phyloP scores from a whole-genome alignment of 2,113 vertebrate species.

The Nerophis ophidion region DNA sequence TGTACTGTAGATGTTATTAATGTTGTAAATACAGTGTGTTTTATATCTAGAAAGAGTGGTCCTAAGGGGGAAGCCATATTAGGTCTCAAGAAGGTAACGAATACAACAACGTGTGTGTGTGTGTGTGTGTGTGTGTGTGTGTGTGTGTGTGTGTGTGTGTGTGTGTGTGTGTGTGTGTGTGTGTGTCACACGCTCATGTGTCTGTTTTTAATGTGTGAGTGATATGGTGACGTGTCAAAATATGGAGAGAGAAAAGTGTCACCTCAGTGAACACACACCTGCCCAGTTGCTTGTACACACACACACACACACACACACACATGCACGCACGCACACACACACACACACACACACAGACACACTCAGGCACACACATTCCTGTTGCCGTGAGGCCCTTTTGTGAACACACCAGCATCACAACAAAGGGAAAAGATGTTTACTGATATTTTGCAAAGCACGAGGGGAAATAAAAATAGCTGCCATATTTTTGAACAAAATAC shows the following conservation, averaged over 20 bases:
- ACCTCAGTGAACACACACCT: conserved; percentile 54
- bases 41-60: no score
- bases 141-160: no score
- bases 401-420: conserved; percentile 25
- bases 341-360: neutral
- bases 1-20: no score
- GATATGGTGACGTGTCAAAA: conserved; percentile 56
- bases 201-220: conserved; percentile 44
- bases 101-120: no score
- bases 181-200: conserved; percentile 33
- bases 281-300: conserved; percentile 19
- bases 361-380: neutral
- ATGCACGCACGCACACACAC: neutral
- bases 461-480: conserved; percentile 10
- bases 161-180: conserved; percentile 14
- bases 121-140: no score
- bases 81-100: no score
- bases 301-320: neutral
- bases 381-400: conserved; percentile 14
- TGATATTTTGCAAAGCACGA: conserved; percentile 5
- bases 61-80: no score
- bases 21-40: no score
- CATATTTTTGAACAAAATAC: no score
- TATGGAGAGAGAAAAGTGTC: conserved; percentile 66
- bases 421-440: conserved; percentile 16